Base-by-base conservation (phyloP, 53 echinoderm and acorn worm species). In the Luidia sarsii region DNA sequence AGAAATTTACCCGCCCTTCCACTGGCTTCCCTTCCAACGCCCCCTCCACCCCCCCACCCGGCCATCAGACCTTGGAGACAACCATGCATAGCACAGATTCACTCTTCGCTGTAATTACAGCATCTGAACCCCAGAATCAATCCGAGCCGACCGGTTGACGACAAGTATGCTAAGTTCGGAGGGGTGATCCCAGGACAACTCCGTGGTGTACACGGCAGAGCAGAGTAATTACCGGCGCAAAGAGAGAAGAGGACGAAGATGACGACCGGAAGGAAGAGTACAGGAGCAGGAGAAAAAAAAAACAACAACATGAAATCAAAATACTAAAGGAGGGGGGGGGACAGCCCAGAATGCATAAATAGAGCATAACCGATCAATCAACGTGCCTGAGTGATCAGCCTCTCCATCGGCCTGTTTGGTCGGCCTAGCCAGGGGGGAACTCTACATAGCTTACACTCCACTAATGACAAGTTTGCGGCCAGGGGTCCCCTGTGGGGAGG, bases 281-380 rank as follows among this genome's bases (percentile, higher is more conserved):
- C 18, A 11, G 19, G n/a, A 21, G 21, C n/a, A n/a, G n/a, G 33
- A n/a, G 33, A 64, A 64, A 64, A 33, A 64, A 30, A 18, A 33
- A 64, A n/a, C n/a, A n/a, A n/a, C n/a, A n/a, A n/a, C n/a, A n/a
- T n/a, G n/a, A n/a, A n/a, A n/a, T n/a, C n/a, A n/a, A n/a, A n/a
- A n/a, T n/a, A n/a, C n/a, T n/a, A n/a, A n/a, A n/a, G n/a, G n/a
- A n/a, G n/a, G n/a, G n/a, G n/a, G n/a, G n/a, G n/a, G n/a, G n/a
- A n/a, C n/a, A 52, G 53, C 28, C 31, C 38, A 38, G 71, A 71
- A 71, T 71, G 74, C 37, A 31, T 71, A 75, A 75, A 39, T 75
- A 75, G 75, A 75, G 75, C 75, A 75, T 75, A 39, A 57, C 57
- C 45, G 61, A 77, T 77, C 77, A 77, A 77, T 77, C 77, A 77